phyloP scores from a whole-genome alignment of 2,888 invertebrate genomes.

The Nebria brevicollis region DNA sequence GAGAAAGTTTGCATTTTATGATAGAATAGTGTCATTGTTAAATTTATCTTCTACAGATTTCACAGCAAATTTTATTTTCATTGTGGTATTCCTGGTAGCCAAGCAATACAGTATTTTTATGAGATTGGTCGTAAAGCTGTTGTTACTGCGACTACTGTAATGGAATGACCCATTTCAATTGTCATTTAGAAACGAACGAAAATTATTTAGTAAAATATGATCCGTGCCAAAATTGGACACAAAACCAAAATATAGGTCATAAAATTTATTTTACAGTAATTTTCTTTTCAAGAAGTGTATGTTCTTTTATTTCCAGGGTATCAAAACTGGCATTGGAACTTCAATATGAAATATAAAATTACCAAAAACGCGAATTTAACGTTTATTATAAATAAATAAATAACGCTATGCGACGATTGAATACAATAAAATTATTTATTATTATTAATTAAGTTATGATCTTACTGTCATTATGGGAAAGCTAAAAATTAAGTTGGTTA shows the following conservation, averaged over 20 bases:
- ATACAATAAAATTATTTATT: too few relatives aligned
- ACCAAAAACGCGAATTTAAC: too few relatives aligned
- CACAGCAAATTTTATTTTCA: neutral
- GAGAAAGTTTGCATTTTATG: constrained; percentile 3
- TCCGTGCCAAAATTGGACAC: neutral
- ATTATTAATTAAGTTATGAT: too few relatives aligned
- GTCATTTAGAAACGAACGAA: neutral
- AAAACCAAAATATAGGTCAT: constrained; percentile 20
- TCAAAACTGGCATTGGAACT: neutral
- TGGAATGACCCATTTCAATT: constrained; percentile 13
- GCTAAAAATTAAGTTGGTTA: neutral
- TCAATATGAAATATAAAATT: too few relatives aligned
- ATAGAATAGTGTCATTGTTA: neutral
- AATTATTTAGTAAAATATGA: neutral
- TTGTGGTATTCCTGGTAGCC: constrained; percentile 14
- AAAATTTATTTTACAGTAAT: constrained; percentile 4
- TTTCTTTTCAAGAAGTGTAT: neutral
- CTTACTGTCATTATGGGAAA: neutral
- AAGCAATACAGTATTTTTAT: neutral
- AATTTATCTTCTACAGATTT: neutral
- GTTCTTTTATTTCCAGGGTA: neutral
- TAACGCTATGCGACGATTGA: too few relatives aligned
- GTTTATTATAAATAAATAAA: too few relatives aligned
- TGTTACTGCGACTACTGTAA: neutral
- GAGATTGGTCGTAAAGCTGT: constrained; percentile 8